Evolutionary conservation across 1,140 invertebrate species (phyloP).

Genomic region (Colletes gigas): DNA sequence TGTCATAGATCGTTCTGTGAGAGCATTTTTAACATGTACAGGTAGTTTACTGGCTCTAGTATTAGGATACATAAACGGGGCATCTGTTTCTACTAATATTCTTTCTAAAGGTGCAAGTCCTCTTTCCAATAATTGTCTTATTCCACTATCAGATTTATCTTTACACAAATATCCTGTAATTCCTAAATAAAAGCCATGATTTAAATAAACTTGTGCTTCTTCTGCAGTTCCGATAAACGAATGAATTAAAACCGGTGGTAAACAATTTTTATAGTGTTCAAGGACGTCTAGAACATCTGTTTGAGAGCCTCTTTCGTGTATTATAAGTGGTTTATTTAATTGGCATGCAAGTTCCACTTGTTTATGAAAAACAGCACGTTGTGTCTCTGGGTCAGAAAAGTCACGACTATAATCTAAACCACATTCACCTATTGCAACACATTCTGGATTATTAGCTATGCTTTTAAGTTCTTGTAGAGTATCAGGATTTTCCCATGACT

Average conservation of each 20-base stretch:
- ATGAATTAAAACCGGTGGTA: conserved; percentile 93
- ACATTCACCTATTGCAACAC: conserved; percentile 96
- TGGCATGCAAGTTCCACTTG: conserved; percentile 94
- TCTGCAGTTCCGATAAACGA: conserved; percentile 95
- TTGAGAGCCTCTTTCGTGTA: conserved; percentile 96
- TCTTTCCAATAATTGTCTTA: conserved; percentile 91
- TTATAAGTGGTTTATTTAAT: conserved; percentile 93
- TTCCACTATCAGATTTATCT: conserved; percentile 95
- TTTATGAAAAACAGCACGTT: conserved; percentile 93
- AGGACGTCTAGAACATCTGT: conserved; percentile 87
- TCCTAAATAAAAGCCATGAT: conserved; percentile 93
- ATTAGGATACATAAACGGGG: conserved; percentile 98
- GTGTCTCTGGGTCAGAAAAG: conserved; percentile 93
- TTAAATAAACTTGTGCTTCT: conserved; percentile 92
- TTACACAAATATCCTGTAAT: conserved; percentile 95
- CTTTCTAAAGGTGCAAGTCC: conserved; percentile 91
- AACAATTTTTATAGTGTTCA: conserved; percentile 80
- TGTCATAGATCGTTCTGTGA: conserved; percentile 91
- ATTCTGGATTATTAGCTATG: conserved; percentile 91
- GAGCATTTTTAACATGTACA: conserved; percentile 90
- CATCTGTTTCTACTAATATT: conserved; percentile 94
- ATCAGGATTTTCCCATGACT: conserved; percentile 92
- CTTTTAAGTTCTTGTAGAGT: conserved; percentile 86
- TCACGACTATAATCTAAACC: conserved; percentile 97
- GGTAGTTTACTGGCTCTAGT: conserved; percentile 95